Percentiles rank a stretch among this genome's conserved stretches.
phyloP scores from a whole-genome alignment of 2,797 vertebrate genomes.

The Lepus townsendii region DNA sequence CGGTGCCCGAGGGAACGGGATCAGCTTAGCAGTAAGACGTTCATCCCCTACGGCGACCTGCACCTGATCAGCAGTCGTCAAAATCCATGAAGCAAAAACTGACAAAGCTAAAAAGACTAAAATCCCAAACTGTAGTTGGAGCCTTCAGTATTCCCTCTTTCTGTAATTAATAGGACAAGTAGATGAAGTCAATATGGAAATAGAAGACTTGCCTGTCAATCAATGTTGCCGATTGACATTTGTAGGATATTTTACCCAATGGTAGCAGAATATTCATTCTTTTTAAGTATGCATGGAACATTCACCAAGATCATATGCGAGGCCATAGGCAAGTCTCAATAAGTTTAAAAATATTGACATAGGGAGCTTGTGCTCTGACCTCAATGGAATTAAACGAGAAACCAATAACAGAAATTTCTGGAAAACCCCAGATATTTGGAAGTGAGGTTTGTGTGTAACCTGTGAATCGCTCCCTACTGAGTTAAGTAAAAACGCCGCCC shows the following conservation, averaged over 20 bases:
- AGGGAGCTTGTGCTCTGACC: neutral
- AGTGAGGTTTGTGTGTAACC: constrained; percentile 32
- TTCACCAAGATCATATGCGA: neutral
- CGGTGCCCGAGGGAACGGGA: neutral
- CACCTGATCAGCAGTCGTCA: neutral
- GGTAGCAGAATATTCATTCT: neutral
- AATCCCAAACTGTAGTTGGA: neutral
- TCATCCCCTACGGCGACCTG: neutral
- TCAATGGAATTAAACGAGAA: neutral
- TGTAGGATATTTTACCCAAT: neutral
- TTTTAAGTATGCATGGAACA: neutral
- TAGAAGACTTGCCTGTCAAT: neutral
- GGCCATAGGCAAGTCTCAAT: neutral
- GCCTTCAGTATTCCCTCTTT: neutral
- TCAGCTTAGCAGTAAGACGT: neutral
- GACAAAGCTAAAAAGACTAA: constrained; percentile 29
- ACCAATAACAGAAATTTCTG: constrained; percentile 16
- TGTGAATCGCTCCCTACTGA: neutral
- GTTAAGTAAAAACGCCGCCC: neutral
- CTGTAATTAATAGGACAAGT: neutral
- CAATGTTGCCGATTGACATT: neutral
- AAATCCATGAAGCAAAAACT: neutral
- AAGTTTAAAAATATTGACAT: neutral
- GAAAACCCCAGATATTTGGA: constrained; percentile 36
- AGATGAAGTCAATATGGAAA: neutral